Evolutionary conservation across 2,888 invertebrate genomes (phyloP), one percentile per base, ranked within the genome.

Genomic region (Andricus quercusramuli): DNA sequence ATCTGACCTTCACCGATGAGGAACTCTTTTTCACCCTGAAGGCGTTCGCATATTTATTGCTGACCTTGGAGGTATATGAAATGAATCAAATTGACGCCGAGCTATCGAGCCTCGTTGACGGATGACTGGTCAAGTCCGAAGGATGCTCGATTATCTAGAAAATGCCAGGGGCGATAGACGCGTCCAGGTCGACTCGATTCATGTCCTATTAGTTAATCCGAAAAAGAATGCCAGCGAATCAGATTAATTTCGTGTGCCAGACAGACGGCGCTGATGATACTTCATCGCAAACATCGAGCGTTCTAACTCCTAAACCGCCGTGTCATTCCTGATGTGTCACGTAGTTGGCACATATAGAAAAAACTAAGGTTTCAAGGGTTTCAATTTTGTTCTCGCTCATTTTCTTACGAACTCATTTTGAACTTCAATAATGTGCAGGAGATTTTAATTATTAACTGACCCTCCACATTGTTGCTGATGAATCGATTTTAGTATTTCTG

Each of bases 1-100:
- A 62, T 13, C 62, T 62, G 62, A 62, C 25, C 62, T 62, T 62
- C 25, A 62, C 25, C 17, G 25, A 25, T 62, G 62, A 29, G 15
- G 13, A 11, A 25, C 62, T 29, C 25, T 29, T 29, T 62, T 29
- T n/a, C 15, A 62, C 25, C 62, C 6, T 62, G 62, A 6, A 62
- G 62, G 25, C 56, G 15, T 62, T 62, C 25, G 29, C 62, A 29
- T 29, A 22, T 62, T 62, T 62, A 62, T 62, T 62, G 25, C 25
- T 62, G 62, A 62, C 62, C 25, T 25, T 62, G 62, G 25, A 62
- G 62, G 62, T 29, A 29, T 22, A 62, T 62, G 62, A 29, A 62
- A 62, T 62, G 13, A 62, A 62, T 62, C 62, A 62, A 62, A 62
- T 62, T 62, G 62, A 62, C 62, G 62, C 62, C 25, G 15, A 62